Percentiles rank a stretch among this genome's conserved stretches.
Evolutionary conservation across 2,797 vertebrate species (phyloP).

Genomic region (Xerus rutilus): DNA sequence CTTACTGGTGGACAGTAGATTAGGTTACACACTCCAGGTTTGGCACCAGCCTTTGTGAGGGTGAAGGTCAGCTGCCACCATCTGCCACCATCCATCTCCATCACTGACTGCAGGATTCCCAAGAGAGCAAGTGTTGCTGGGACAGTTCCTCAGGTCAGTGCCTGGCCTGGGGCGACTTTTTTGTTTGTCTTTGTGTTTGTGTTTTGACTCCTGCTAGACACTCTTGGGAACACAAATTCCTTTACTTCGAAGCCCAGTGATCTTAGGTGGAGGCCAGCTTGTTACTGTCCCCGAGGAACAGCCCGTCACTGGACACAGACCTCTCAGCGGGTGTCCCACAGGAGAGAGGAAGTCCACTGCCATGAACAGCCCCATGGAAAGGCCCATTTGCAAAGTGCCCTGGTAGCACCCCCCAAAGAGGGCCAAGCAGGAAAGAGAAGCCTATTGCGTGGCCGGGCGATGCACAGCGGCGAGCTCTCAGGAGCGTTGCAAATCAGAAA

Average conservation of each 20-base stretch:
- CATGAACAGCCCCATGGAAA: background rate
- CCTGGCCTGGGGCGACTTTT: background rate
- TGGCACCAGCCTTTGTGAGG: no score
- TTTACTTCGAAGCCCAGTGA: background rate
- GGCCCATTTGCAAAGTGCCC: background rate
- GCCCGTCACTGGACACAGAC: background rate
- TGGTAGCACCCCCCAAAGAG: background rate
- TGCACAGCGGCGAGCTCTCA: background rate
- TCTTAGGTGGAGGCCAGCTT: fast-evolving
- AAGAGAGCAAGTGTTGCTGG: background rate
- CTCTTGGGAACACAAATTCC: background rate
- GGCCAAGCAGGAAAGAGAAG: no score
- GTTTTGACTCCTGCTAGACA: no score
- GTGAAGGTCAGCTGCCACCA: fast-evolving
- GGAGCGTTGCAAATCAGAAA: background rate
- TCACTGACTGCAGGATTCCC: background rate
- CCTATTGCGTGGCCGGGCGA: no score
- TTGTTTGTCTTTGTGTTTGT: background rate
- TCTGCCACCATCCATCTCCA: fast-evolving
- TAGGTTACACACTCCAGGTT: background rate
- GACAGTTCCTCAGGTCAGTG: background rate
- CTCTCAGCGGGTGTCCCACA: background rate
- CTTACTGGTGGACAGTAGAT: background rate
- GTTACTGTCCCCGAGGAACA: no score
- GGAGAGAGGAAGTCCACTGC: no score